Evolutionary conservation across 2,113 vertebrate genomes (phyloP).

Genomic region (Pterocles gutturalis): DNA sequence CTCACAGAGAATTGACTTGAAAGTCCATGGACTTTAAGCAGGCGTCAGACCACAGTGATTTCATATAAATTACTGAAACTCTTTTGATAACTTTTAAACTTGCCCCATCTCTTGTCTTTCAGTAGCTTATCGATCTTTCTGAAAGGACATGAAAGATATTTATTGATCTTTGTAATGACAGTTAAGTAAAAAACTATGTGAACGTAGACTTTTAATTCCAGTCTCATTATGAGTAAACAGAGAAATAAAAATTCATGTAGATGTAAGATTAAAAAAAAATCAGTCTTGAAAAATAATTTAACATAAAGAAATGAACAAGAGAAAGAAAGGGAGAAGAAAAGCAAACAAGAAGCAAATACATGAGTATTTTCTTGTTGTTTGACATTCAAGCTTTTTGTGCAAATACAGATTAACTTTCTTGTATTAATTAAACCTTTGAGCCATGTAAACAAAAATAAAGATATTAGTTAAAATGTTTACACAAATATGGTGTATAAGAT

Average conservation of each 20-base stretch:
- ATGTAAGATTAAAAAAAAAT: neutral
- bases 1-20: neutral
- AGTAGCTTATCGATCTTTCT: neutral
- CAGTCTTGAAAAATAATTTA: neutral
- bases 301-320: neutral
- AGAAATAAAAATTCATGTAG: neutral
- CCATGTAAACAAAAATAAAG: neutral
- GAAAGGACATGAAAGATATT: neutral
- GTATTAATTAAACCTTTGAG: conserved; percentile 27
- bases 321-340: neutral
- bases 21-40: neutral
- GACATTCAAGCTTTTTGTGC: neutral
- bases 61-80: neutral
- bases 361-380: neutral
- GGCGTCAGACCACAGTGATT: neutral
- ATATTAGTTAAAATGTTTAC: conserved; percentile 5
- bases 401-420: conserved; percentile 31
- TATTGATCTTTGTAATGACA: neutral
- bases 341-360: neutral
- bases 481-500: neutral
- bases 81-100: neutral
- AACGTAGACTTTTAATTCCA: neutral
- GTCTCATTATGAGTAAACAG: neutral
- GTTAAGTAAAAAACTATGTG: neutral
- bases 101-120: neutral